Conservation (phyloP, 2,888 invertebrate species). For the Bembecia ichneumoniformis region DNA sequence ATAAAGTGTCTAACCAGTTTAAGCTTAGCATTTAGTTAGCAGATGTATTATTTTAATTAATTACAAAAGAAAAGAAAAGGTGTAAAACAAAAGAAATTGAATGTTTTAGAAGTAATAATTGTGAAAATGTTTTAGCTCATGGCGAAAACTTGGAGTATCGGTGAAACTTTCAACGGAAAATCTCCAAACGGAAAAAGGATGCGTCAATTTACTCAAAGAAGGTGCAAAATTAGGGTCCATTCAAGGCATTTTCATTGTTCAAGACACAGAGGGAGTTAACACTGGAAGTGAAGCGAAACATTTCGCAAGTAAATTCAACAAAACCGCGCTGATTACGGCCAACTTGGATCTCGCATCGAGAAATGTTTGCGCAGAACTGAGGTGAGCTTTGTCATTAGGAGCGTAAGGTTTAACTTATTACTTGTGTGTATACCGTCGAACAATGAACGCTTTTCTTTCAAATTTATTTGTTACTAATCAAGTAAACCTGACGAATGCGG, state of each 20-base stretch:
- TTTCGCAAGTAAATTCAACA: constrained; percentile 23
- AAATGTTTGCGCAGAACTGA: constrained; percentile 27
- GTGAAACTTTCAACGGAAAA: constrained; percentile 21
- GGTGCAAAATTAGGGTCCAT: constrained; percentile 25
- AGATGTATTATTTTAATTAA: too few species aligned
- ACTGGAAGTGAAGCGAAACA: constrained; percentile 16
- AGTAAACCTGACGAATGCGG: too few species aligned
- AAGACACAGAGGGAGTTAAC: constrained; percentile 13
- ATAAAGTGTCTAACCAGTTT: too few species aligned
- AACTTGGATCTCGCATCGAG: constrained; percentile 33
- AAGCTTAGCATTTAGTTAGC: too few species aligned
- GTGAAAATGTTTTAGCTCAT: constrained; percentile 18
- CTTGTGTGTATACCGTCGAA: too few species aligned
- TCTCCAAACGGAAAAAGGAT: constrained; percentile 22
- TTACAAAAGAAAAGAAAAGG: too few species aligned
- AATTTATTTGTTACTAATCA: too few species aligned
- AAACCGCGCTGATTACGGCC: constrained; percentile 19
- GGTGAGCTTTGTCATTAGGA: constrained; percentile 18
- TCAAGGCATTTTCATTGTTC: constrained; percentile 29
- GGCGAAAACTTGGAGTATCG: constrained; percentile 22
- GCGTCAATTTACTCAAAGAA: constrained; percentile 22
- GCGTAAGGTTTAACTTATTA: too few species aligned
- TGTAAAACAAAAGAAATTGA: not conserved
- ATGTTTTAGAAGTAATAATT: not conserved
- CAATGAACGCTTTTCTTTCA: too few species aligned